Conservation (phyloP, 1,140 invertebrate species). For the Cydia fagiglandana region DNA sequence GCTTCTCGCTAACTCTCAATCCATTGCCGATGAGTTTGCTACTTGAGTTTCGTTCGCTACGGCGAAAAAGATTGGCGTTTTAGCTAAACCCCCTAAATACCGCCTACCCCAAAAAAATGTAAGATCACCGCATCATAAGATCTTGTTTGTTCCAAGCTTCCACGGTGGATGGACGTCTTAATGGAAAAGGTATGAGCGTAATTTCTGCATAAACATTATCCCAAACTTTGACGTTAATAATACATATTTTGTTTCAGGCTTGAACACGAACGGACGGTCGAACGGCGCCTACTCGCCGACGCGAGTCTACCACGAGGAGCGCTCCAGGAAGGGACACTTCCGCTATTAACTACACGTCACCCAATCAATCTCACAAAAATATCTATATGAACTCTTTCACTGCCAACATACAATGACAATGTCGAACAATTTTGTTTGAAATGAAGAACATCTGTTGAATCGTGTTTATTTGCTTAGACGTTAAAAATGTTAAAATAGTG, state of each 20-base stretch:
- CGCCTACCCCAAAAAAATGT: too few species aligned
- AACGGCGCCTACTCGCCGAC: constrained; percentile 87
- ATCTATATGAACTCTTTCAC: neutral
- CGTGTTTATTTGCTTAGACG: too few species aligned
- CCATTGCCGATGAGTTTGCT: too few species aligned
- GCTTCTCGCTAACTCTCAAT: too few species aligned
- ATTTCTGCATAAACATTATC: neutral
- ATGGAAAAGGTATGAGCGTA: constrained; percentile 59
- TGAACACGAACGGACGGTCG: constrained; percentile 81
- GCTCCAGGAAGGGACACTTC: constrained; percentile 88
- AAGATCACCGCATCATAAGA: too few species aligned
- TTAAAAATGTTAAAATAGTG: too few species aligned
- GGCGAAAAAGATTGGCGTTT: too few species aligned
- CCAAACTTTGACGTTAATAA: neutral
- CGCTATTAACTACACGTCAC: constrained; percentile 81
- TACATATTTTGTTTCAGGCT: constrained; percentile 72
- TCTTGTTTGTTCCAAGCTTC: constrained; percentile 54
- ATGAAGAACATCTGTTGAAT: neutral
- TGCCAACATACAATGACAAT: neutral
- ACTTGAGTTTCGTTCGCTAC: too few species aligned
- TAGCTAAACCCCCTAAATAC: too few species aligned
- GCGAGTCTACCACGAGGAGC: constrained; percentile 87
- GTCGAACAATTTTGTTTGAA: neutral
- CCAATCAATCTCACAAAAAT: constrained; percentile 32
- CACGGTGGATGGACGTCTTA: constrained; percentile 69